A percentile compares a stretch with the other conserved stretches of the same genome.
Conservation (phyloP, 2,797 vertebrate species). For the Orestias chungarensis region DNA sequence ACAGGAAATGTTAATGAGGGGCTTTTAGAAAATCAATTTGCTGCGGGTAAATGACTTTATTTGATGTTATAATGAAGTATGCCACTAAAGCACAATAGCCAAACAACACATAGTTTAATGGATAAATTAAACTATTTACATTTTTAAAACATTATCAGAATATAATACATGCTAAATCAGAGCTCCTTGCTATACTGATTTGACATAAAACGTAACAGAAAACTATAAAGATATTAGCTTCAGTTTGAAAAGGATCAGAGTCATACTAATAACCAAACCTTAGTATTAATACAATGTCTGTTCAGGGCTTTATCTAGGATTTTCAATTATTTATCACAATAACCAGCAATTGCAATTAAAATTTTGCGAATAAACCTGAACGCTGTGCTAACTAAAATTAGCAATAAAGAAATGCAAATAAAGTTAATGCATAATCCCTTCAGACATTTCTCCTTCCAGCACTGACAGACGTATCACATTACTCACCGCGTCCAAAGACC, state of each 20-base stretch:
- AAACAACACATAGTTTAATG: not conserved
- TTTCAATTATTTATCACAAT: no score
- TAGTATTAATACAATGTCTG: no score
- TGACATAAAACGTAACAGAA: not conserved
- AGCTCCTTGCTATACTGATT: not conserved
- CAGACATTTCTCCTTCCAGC: not conserved
- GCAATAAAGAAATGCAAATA: not conserved
- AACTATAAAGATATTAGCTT: not conserved
- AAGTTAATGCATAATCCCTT: not conserved
- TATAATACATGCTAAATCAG: not conserved
- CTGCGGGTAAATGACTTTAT: constrained; percentile 17
- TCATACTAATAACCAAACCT: no score
- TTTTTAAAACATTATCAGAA: constrained; percentile 17
- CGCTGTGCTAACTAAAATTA: not conserved
- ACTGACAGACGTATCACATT: constrained; percentile 3
- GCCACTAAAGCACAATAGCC: constrained; percentile 7
- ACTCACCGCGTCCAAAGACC: constrained; percentile 32
- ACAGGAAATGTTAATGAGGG: constrained; percentile 13
- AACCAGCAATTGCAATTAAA: no score
- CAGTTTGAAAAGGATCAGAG: not conserved
- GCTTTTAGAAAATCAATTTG: constrained; percentile 20
- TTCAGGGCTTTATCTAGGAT: no score
- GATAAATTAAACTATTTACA: not conserved
- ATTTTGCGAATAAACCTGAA: not conserved
- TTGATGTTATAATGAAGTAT: constrained; percentile 19